Percentiles rank a stretch among this genome's conserved stretches.
Evolutionary conservation across 2,797 vertebrate species (phyloP).

Genomic region (Rhinichthys osculus): DNA sequence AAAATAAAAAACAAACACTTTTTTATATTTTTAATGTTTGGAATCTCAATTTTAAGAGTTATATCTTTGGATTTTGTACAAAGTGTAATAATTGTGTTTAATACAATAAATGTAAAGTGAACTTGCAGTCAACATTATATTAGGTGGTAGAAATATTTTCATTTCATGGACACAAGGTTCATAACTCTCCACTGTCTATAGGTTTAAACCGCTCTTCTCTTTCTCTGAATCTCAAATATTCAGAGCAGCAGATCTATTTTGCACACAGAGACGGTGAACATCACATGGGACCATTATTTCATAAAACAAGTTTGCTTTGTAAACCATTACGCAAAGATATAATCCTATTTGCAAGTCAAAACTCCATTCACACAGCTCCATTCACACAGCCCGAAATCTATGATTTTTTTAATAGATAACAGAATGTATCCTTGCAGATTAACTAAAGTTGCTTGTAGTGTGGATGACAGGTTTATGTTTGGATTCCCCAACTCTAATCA

Average conservation of each 20-base stretch:
- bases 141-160: neutral
- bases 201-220: neutral
- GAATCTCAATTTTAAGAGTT: constrained; percentile 12
- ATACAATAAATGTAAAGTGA: constrained; percentile 31
- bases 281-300: constrained; percentile 3
- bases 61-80: constrained; percentile 10
- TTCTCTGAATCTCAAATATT: neutral
- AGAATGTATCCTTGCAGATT: neutral
- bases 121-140: neutral
- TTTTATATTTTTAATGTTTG: constrained; percentile 28
- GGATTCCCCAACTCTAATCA: neutral
- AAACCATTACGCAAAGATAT: neutral
- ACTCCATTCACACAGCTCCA: neutral
- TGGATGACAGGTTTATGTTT: too few relatives aligned
- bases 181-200: neutral
- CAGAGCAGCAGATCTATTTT: neutral
- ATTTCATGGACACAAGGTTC: neutral
- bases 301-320: constrained; percentile 8
- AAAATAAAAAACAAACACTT: constrained; percentile 1
- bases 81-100: constrained; percentile 13
- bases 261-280: neutral
- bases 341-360: constrained; percentile 12
- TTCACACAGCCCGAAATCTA: neutral
- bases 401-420: neutral
- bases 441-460: neutral